Conservation (phyloP, 2,113 vertebrate genomes). For the Shinisaurus crocodilurus region DNA sequence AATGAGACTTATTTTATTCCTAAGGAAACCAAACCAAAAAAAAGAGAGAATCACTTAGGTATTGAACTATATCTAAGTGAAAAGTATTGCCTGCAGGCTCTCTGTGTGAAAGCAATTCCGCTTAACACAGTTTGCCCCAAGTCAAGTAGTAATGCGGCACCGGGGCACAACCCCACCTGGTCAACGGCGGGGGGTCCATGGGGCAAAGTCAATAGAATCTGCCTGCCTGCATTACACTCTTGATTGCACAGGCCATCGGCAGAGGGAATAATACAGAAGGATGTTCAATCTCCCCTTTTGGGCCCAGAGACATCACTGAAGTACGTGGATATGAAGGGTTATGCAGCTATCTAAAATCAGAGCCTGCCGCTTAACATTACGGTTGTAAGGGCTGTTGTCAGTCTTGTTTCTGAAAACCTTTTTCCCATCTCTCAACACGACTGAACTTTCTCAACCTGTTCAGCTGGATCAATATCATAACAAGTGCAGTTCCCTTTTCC, state of each 20-base stretch:
- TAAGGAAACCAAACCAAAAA: not conserved
- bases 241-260: not conserved
- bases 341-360: not conserved
- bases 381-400: not conserved
- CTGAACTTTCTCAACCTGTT: constrained; percentile 5
- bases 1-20: not conserved
- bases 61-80: not conserved
- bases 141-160: not conserved
- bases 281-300: not conserved
- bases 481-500: not conserved
- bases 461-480: constrained; percentile 7
- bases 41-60: not conserved
- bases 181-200: not conserved
- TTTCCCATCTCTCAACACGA: not conserved
- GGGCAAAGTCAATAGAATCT: not conserved
- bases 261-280: not conserved
- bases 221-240: constrained; percentile 2
- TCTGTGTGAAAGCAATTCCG: constrained; percentile 23
- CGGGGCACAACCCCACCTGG: not conserved
- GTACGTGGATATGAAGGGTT: not conserved
- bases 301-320: not conserved
- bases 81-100: not conserved
- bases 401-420: not conserved
- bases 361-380: constrained; percentile 13
- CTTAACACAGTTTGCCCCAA: not conserved